Evolutionary conservation across 2,888 invertebrate species (phyloP).

Genomic region (Azorinus chamasolen): DNA sequence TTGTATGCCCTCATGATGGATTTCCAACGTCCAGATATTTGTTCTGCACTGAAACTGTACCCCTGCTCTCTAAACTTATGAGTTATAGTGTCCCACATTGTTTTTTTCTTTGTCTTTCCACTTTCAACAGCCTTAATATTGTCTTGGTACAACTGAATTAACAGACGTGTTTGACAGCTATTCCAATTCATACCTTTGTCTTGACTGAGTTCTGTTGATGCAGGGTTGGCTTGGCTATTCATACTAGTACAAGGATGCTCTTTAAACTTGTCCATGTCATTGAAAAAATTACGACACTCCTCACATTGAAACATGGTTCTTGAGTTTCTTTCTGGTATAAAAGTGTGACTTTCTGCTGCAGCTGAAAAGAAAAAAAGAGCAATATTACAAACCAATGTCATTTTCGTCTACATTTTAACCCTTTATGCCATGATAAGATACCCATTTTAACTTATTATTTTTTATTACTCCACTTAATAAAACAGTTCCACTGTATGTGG

Average conservation of each 20-base stretch:
- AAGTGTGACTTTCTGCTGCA: conserved; percentile 5
- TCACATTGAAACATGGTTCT: neutral
- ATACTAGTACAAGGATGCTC: neutral
- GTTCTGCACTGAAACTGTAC: conserved; percentile 15
- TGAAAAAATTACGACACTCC: conserved; percentile 3
- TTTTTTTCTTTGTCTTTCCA: conserved; percentile 31
- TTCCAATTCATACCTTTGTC: conserved; percentile 26
- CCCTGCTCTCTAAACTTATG: conserved; percentile 14
- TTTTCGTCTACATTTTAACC: no score
- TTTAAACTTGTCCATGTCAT: conserved; percentile 1
- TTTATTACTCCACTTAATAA: no score
- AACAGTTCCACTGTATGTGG: no score
- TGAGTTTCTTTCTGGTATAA: conserved; percentile 1
- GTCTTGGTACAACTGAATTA: conserved; percentile 19
- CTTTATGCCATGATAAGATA: no score
- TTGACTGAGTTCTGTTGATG: neutral
- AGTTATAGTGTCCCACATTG: conserved; percentile 22
- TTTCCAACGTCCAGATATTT: conserved; percentile 25
- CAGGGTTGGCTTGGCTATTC: neutral
- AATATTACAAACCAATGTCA: no score
- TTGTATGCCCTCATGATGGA: conserved; percentile 27
- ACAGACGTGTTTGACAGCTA: conserved; percentile 6
- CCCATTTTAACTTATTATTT: no score
- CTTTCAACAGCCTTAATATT: conserved; percentile 7
- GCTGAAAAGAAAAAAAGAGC: conserved; percentile 2